Evolutionary conservation across 2,888 invertebrate species (phyloP).

Genomic region (Catotricha subobsoleta): DNA sequence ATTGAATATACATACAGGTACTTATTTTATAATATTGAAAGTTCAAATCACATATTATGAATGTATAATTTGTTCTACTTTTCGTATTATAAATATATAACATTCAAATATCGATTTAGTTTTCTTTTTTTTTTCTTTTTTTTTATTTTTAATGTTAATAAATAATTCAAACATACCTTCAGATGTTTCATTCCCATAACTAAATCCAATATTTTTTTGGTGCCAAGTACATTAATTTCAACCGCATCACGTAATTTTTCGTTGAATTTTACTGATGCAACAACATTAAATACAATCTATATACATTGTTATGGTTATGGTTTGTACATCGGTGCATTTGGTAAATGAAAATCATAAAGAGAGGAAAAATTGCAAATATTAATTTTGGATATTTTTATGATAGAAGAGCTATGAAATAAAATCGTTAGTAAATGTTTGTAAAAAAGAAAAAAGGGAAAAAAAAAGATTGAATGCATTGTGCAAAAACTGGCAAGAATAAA

Average conservation of each 20-base stretch:
- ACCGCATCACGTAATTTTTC: conserved; percentile 30
- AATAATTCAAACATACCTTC: conserved; percentile 19
- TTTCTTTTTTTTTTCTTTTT: background rate
- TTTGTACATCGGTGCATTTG: no score
- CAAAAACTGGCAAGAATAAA: background rate
- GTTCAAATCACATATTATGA: no score
- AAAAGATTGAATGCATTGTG: background rate
- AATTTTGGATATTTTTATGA: no score
- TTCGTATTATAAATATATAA: no score
- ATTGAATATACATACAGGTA: no score
- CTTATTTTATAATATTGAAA: no score
- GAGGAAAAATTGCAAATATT: no score
- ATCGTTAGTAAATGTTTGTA: no score
- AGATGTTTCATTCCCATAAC: conserved; percentile 27
- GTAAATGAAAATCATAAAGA: no score
- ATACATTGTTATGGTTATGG: background rate
- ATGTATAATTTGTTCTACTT: no score
- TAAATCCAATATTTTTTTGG: conserved; percentile 29
- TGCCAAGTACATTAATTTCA: conserved; percentile 29
- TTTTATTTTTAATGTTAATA: background rate
- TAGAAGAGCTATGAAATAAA: no score
- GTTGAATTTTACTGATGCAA: conserved; percentile 31
- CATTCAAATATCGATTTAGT: background rate
- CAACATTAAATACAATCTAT: conserved; percentile 31
- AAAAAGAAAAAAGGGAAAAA: background rate